These are phyloP conservation scores for Druon quercuslanigerum DNA, from an alignment of 1,140 invertebrate species.

Conservation along the genomic window DNA sequence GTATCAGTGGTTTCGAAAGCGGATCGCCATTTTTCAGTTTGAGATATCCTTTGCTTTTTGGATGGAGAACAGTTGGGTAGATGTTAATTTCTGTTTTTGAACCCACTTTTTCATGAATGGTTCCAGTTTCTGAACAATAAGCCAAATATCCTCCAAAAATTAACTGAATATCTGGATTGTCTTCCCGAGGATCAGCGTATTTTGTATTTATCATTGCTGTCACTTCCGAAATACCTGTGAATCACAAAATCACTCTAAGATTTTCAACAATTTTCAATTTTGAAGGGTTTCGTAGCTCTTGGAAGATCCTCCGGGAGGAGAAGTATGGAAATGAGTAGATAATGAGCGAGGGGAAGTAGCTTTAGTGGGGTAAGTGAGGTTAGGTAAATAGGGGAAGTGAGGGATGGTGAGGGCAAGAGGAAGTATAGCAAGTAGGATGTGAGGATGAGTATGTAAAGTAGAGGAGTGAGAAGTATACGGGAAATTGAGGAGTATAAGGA, in stretches of 20 bases:
- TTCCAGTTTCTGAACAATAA: conserved; percentile 58
- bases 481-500: too few relatives aligned
- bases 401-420: too few relatives aligned
- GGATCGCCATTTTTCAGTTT: conserved; percentile 74
- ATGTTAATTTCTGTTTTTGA: conserved; percentile 69
- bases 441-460: too few relatives aligned
- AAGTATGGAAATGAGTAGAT: too few relatives aligned
- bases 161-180: conserved; percentile 71
- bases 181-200: conserved; percentile 81
- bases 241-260: neutral
- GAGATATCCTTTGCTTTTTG: conserved; percentile 83
- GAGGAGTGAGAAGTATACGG: too few relatives aligned
- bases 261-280: conserved; percentile 34
- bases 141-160: conserved; percentile 73
- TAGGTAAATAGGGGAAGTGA: too few relatives aligned
- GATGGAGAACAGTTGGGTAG: conserved; percentile 81
- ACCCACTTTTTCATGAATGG: neutral
- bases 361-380: too few relatives aligned
- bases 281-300: too few relatives aligned
- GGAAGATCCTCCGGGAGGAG: too few relatives aligned
- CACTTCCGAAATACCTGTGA: conserved; percentile 83
- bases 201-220: conserved; percentile 88
- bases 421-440: too few relatives aligned
- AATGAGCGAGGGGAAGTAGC: too few relatives aligned
- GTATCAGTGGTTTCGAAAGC: conserved; percentile 76